A percentile compares a stretch with the other conserved stretches of the same genome.
Conservation (phyloP, 1,140 invertebrate genomes). For the Drosophila subpulchrella region DNA sequence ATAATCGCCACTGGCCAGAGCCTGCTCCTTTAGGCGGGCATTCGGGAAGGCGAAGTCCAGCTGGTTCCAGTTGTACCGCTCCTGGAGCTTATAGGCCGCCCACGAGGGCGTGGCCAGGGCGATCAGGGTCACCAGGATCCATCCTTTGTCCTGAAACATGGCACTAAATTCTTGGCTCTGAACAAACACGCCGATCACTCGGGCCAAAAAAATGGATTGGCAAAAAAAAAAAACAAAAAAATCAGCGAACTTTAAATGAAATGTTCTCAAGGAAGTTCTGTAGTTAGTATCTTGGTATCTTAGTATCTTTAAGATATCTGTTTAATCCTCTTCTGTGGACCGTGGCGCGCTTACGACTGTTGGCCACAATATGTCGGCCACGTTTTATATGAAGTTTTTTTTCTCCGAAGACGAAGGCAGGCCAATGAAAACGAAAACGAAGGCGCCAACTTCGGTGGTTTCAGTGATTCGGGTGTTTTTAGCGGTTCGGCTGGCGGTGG, state of each 20-base stretch:
- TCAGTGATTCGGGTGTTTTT: neutral
- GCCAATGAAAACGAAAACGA: slow-evolving; percentile 21
- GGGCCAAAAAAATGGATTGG: neutral
- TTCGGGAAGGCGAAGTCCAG: slow-evolving; percentile 91
- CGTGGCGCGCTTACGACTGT: slow-evolving; percentile 71
- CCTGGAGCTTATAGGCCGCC: slow-evolving; percentile 87
- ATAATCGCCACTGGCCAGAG: slow-evolving; percentile 87
- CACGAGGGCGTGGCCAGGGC: slow-evolving; percentile 24
- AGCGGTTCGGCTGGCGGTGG: neutral
- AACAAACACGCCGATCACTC: slow-evolving; percentile 19
- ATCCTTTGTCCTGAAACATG: slow-evolving; percentile 17
- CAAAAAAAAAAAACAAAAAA: slow-evolving; percentile 14
- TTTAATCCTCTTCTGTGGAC: slow-evolving; percentile 44
- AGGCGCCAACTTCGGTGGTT: slow-evolving; percentile 18
- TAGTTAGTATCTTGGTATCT: too few species aligned
- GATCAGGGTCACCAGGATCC: slow-evolving; percentile 21
- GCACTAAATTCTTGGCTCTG: slow-evolving; percentile 3
- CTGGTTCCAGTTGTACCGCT: slow-evolving; percentile 90
- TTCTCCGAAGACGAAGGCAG: slow-evolving; percentile 32
- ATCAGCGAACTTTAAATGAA: neutral
- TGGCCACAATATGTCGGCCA: slow-evolving; percentile 54
- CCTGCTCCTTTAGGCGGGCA: slow-evolving; percentile 86
- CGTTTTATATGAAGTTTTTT: slow-evolving; percentile 74
- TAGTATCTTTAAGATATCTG: neutral
- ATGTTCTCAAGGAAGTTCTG: neutral